Evolutionary conservation across 2,888 invertebrate genomes (phyloP).

Genomic region (Imbricaverruca yamaguchii): DNA sequence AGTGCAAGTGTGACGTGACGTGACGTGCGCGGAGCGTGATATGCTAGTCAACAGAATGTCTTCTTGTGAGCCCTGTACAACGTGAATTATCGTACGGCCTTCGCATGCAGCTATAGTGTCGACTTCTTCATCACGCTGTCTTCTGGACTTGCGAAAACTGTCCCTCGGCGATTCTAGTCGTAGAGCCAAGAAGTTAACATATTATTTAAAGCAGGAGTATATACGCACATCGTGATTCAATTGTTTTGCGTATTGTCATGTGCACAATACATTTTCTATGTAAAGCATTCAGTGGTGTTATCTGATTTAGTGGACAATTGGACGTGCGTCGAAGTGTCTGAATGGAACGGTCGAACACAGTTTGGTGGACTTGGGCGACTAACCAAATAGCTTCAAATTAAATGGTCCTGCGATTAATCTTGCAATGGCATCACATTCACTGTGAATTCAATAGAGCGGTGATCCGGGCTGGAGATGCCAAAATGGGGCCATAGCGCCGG

Average conservation of each 20-base stretch:
- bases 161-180: slow-evolving; percentile 6
- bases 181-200: slow-evolving; percentile 2
- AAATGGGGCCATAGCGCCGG: no score
- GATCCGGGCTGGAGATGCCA: no score
- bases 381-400: no score
- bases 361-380: no score
- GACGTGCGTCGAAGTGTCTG: no score
- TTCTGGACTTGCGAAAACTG: neutral
- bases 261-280: neutral
- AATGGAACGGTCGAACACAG: no score
- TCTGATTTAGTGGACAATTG: no score
- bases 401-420: no score
- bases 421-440: no score
- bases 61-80: neutral
- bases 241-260: neutral
- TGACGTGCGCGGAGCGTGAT: neutral
- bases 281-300: neutral
- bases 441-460: no score
- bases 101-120: neutral
- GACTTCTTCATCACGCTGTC: neutral
- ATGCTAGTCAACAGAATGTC: slow-evolving; percentile 8
- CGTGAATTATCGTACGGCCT: neutral
- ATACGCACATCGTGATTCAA: slow-evolving; percentile 13
- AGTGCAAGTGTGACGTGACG: no score
- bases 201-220: slow-evolving; percentile 15